phyloP scores from a whole-genome alignment of 53 echinoderm and acorn worm species.

The Mesocentrotus franciscanus region DNA sequence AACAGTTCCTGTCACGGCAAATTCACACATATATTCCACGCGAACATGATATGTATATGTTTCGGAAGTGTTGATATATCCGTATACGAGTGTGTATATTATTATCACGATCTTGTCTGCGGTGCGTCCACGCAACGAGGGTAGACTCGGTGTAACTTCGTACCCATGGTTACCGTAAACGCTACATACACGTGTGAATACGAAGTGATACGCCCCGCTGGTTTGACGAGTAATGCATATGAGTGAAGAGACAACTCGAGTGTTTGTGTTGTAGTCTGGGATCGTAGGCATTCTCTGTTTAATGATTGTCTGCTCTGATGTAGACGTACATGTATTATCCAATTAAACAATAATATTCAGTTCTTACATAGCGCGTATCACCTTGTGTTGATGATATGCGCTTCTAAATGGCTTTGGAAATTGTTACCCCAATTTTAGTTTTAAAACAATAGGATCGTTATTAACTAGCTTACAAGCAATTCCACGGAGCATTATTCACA shows the following conservation, averaged over 20 bases:
- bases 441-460: no score
- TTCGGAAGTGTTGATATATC: constrained; percentile 50
- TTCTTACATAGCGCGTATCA: no score
- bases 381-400: no score
- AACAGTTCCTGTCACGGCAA: not conserved
- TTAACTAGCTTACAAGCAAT: no score
- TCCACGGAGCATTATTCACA: not conserved
- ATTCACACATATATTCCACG: not conserved
- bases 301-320: not conserved
- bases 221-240: not conserved
- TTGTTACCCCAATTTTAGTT: no score
- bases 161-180: constrained; percentile 35
- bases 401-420: no score
- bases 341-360: not conserved
- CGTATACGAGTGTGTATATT: not conserved
- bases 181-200: constrained; percentile 52
- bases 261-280: constrained; percentile 13
- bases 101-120: constrained; percentile 23
- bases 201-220: constrained; percentile 19
- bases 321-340: no score
- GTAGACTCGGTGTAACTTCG: constrained; percentile 28
- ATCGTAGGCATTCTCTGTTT: not conserved
- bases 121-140: constrained; percentile 35
- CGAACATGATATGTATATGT: constrained; percentile 20
- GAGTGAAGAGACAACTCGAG: constrained; percentile 25